Percentiles rank a stretch among this genome's conserved stretches.
Conservation (phyloP, 2,888 invertebrate genomes). For the Nemotelus pantherinus region DNA sequence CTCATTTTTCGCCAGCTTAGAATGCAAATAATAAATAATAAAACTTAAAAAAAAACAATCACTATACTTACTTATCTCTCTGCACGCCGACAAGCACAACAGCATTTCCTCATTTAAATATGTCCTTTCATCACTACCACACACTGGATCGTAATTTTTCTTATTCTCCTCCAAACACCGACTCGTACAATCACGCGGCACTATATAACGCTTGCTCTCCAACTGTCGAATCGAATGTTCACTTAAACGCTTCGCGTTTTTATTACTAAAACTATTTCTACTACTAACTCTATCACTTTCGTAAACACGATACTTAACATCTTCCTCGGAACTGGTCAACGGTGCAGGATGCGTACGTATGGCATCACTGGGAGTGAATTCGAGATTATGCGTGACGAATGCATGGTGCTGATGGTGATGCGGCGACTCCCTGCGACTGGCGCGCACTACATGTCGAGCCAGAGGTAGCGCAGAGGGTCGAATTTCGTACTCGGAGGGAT, state of each 20-base stretch:
- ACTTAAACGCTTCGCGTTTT: background rate
- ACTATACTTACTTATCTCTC: slow-evolving; percentile 12
- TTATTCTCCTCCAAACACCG: slow-evolving; percentile 28
- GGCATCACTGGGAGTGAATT: slow-evolving; percentile 29
- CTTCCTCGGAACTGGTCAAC: background rate
- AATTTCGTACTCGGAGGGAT: background rate
- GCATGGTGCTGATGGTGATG: background rate
- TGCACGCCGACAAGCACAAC: slow-evolving; percentile 18
- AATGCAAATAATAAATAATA: too few species aligned
- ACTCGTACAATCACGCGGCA: slow-evolving; percentile 37
- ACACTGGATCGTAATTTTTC: slow-evolving; percentile 61
- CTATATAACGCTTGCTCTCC: slow-evolving; percentile 35
- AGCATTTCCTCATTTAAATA: slow-evolving; percentile 59
- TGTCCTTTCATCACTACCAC: slow-evolving; percentile 59
- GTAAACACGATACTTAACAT: slow-evolving; percentile 20
- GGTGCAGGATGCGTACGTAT: slow-evolving; percentile 7
- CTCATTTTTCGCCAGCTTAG: too few species aligned
- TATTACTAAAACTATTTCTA: background rate
- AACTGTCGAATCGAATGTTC: slow-evolving; percentile 24
- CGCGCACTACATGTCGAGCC: background rate
- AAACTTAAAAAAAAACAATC: too few species aligned
- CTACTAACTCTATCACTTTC: slow-evolving; percentile 13
- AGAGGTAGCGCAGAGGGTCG: background rate
- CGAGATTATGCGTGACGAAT: slow-evolving; percentile 17
- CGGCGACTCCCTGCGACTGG: background rate